These are phyloP conservation scores for Apodemia zela DNA, from an alignment of 2,888 invertebrate genomes.

Conservation along the genomic window DNA sequence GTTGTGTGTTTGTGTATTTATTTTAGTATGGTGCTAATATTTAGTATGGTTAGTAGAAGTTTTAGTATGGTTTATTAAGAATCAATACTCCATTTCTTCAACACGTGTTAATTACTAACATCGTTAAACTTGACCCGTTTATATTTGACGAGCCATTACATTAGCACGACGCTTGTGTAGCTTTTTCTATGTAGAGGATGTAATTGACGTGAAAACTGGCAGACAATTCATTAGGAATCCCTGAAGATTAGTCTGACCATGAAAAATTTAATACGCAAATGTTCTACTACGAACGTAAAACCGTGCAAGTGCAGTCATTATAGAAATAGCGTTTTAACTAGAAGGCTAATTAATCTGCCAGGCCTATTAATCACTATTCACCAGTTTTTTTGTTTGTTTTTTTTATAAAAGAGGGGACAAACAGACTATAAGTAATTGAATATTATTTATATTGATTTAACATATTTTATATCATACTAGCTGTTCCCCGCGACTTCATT, in stretches of 20 bases:
- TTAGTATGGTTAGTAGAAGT: too few relatives aligned
- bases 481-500: too few relatives aligned
- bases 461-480: too few relatives aligned
- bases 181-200: not conserved
- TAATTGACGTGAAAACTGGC: not conserved
- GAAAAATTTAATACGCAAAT: not conserved
- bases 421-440: too few relatives aligned
- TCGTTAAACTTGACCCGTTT: slow-evolving; percentile 9
- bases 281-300: not conserved
- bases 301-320: not conserved
- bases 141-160: not conserved
- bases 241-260: not conserved
- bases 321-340: not conserved
- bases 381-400: too few relatives aligned
- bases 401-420: too few relatives aligned
- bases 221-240: slow-evolving; percentile 12
- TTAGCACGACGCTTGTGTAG: not conserved
- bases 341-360: not conserved
- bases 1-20: too few relatives aligned
- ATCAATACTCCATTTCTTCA: not conserved
- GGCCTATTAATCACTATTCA: too few relatives aligned
- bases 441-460: too few relatives aligned
- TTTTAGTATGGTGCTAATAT: too few relatives aligned
- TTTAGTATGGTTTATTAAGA: not conserved
- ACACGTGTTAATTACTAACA: slow-evolving; percentile 1